Evolutionary conservation across 2,888 invertebrate species (phyloP).

Genomic region (Andrena haemorrhoa): DNA sequence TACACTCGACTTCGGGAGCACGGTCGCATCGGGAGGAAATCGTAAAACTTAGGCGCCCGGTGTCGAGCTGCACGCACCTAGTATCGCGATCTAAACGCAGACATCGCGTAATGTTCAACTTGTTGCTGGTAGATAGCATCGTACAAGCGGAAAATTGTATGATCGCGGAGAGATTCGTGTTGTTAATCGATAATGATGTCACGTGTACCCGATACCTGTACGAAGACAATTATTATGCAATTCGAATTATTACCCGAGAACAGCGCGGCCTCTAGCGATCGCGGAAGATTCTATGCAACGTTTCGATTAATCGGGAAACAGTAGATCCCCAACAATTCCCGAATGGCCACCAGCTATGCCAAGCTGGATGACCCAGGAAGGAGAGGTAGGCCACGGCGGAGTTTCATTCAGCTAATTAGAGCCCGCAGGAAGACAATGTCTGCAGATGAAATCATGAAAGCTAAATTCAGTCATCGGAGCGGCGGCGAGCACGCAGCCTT

Average conservation of each 20-base stretch:
- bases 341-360: neutral
- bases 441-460: conserved; percentile 48
- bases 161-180: neutral
- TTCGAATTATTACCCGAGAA: too few relatives aligned
- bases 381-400: neutral
- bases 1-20: conserved; percentile 39
- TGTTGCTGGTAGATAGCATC: conserved; percentile 24
- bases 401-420: conserved; percentile 35
- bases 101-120: conserved; percentile 21
- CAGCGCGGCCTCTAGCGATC: neutral
- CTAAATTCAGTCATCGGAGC: conserved; percentile 69
- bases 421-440: conserved; percentile 47
- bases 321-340: neutral
- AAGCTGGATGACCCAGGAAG: neutral
- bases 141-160: conserved; percentile 19
- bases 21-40: conserved; percentile 55
- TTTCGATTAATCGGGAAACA: too few relatives aligned
- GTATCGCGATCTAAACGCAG: conserved; percentile 32
- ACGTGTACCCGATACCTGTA: too few relatives aligned
- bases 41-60: conserved; percentile 44
- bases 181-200: neutral
- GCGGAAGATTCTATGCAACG: neutral
- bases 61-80: conserved; percentile 45
- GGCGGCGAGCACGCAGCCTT: conserved; percentile 64
- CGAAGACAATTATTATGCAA: too few relatives aligned